Evolutionary conservation across 1,140 invertebrate genomes (phyloP), one percentile per base, ranked within the genome.

Genomic region (Drosophila micromelanica): DNA sequence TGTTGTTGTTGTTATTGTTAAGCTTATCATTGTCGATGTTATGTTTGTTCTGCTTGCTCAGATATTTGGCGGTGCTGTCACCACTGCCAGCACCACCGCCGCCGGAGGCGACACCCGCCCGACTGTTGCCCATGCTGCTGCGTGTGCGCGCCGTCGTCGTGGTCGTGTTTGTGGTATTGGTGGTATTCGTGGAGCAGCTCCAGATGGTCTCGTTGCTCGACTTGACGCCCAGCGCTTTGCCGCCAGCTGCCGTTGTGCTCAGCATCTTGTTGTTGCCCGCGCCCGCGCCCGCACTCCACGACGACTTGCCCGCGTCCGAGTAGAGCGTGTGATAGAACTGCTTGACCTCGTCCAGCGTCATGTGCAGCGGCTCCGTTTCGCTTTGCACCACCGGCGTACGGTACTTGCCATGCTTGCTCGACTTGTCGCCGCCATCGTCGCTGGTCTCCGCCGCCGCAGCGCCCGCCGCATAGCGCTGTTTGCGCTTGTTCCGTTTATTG

Each of bases 301-400:
- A 56, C 1, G 73, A 68, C 6, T 78, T 81, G 42, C 76, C 80
- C 1, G 90, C 84, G 90, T 95, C 96, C 5, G 96, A 96, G 87
- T 96, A 96, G 12, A 97, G 91, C 1, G 95, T 96, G 62, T 96
- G 95, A 69, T 97, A 93, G 91, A 97, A 96, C 79, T 96, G 95
- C 71, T 96, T 94, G 71, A 97, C 96, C 92, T 98, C 96, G 67
- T 97, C 95, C 15, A 97, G 92, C 8, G 96, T 97, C 95, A 97
- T 96, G 86, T 97, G 96, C 61, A 97, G 94, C 1, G 96, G 96
- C 80, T 97, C 96, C 11, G 82, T 37, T 30, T 80, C 61, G 2
- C 52, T 63, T 3, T 76, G 69, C 12, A 52, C 60, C 46, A 85
- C 65, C 0, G 84, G 84, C 11, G 63, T 80, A 0, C 84, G 76